Conservation (phyloP, 2,888 invertebrate species). For the Allophyes oxyacanthae region DNA sequence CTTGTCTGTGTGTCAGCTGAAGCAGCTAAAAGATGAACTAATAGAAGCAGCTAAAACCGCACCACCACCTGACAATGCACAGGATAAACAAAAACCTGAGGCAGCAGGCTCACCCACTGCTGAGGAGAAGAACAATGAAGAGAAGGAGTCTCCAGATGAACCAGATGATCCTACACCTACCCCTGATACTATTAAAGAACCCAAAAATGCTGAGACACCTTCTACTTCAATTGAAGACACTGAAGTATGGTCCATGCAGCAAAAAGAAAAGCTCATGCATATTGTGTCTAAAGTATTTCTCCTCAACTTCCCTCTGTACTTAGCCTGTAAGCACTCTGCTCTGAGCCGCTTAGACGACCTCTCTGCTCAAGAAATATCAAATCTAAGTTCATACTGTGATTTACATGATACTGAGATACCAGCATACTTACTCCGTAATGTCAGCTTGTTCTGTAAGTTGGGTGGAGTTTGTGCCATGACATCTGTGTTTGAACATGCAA, state of each 20-base stretch:
- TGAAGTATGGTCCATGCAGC: conserved; percentile 93
- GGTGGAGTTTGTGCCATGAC: conserved; percentile 97
- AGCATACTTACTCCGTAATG: conserved; percentile 96
- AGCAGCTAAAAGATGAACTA: conserved; percentile 91
- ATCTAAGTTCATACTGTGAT: conserved; percentile 95
- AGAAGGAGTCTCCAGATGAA: conserved; percentile 63
- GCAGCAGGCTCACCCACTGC: conserved; percentile 54
- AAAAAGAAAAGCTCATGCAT: conserved; percentile 96
- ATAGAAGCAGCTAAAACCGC: conserved; percentile 75
- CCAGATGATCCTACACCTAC: conserved; percentile 62
- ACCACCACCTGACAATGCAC: conserved; percentile 66
- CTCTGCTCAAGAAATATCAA: conserved; percentile 95
- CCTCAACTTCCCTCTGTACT: conserved; percentile 96
- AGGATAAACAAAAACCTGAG: conserved; percentile 69
- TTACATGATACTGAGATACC: conserved; percentile 98
- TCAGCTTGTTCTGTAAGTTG: conserved; percentile 97
- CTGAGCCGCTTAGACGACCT: conserved; percentile 95
- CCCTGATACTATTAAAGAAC: conserved; percentile 68
- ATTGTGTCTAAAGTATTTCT: conserved; percentile 96
- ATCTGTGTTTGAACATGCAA: conserved; percentile 94
- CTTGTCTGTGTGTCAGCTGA: conserved; percentile 94
- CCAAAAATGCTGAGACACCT: conserved; percentile 59
- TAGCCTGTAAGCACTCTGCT: conserved; percentile 95
- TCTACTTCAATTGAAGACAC: conserved; percentile 68
- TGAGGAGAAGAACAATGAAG: conserved; percentile 68